Base-by-base conservation (phyloP, 1,140 invertebrate species). In the Rhysida immarginata region DNA sequence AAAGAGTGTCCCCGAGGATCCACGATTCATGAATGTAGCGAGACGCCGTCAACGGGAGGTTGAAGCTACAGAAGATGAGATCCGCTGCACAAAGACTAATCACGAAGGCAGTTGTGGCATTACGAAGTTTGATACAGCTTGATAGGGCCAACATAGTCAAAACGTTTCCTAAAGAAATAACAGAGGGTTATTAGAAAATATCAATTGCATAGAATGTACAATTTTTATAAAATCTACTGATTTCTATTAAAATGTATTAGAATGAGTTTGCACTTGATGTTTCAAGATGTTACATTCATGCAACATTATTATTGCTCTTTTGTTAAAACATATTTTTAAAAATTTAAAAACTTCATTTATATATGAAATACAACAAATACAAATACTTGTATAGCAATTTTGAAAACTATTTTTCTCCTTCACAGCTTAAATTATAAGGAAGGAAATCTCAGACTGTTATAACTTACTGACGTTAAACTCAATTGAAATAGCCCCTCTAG, bases 31-130 rank as follows among this genome's bases (percentile, higher is more conserved):
- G 76, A 61, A 86, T 81, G 69, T 83, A 90, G 64, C 86, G 75
- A 62, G 80, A 82, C 20, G 85, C 85, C 1, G 85, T 89, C 42
- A 90, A 71, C 0, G 88, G 88, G 59, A 92, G 72, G 71, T 88
- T 89, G 60, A 91, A 78, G 29, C 78, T 75, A 64, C 85, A 88
- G 70, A 91, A 92, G 52, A 91, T 74, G 43, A 91, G 75, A 71
- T 92, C 88, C 2, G 87, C 88, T 60, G 85, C 76, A 65, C 85
- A 85, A 20, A 91, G 74, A 24, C 85, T 88, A 61, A 91, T 78
- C 43, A 91, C 84, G 69, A 92, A 92, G 60, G 84, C 83, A 0
- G 87, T 91, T 1, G 87, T 90, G 44, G 87, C 85, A 8, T 76
- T 76, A 18, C 84, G 76, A 49, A 90, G 73, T 71, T 84, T 86